Conservation (phyloP, 2,888 invertebrate genomes). For the Drosophila vallismaia region DNA sequence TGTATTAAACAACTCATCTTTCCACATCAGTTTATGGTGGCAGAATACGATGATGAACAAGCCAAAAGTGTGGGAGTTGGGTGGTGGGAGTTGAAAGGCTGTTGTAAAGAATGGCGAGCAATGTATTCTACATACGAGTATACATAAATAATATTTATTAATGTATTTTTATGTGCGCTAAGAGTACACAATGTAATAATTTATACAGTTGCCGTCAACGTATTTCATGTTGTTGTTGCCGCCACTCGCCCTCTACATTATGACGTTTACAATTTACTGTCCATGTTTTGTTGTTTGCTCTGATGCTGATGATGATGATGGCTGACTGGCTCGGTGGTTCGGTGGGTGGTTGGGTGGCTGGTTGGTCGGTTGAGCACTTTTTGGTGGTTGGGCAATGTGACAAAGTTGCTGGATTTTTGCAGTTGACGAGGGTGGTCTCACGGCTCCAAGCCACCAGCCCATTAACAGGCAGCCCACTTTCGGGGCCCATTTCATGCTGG, state of each 20-base stretch:
- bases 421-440: constrained; percentile 68
- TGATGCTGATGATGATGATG: constrained; percentile 63
- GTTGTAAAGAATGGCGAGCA: constrained; percentile 33
- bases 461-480: constrained; percentile 40
- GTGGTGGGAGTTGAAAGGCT: constrained; percentile 3
- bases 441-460: constrained; percentile 24
- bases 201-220: constrained; percentile 76
- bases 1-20: constrained; percentile 62
- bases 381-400: constrained; percentile 61
- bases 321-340: constrained; percentile 46
- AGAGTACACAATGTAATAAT: constrained; percentile 80
- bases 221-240: constrained; percentile 43
- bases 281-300: constrained; percentile 76
- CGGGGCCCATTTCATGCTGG: constrained; percentile 67
- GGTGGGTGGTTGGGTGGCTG: constrained; percentile 16
- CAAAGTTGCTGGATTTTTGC: constrained; percentile 68
- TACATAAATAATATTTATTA: constrained; percentile 81
- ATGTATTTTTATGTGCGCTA: constrained; percentile 81
- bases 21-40: constrained; percentile 52
- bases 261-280: constrained; percentile 79
- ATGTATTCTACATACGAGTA: constrained; percentile 60
- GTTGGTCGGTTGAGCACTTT: constrained; percentile 30
- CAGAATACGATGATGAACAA: constrained; percentile 35
- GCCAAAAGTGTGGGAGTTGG: constrained; percentile 15
- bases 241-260: constrained; percentile 60